These are phyloP conservation scores for Lampris incognitus DNA, from an alignment of 2,113 vertebrate genomes.

Conservation along the genomic window DNA sequence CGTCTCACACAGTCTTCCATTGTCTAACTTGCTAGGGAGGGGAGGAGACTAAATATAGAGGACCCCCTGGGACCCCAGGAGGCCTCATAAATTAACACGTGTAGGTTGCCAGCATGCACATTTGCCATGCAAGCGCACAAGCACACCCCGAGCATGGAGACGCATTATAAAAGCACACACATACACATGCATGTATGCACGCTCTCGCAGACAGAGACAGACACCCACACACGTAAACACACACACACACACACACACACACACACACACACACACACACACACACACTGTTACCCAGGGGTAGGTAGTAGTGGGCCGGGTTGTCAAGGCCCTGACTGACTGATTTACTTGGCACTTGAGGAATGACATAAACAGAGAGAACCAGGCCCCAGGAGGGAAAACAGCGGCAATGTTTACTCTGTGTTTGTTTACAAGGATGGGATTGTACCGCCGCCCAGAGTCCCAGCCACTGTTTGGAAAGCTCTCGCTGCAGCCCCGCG, in stretches of 20 bases:
- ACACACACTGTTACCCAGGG: neutral
- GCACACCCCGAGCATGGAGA: neutral
- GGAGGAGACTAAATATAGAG: constrained; percentile 21
- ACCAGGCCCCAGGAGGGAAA: constrained; percentile 66
- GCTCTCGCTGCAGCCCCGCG: constrained; percentile 29
- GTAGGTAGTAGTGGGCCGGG: constrained; percentile 45
- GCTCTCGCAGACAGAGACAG: neutral
- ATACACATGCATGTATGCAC: neutral
- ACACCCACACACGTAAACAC: neutral
- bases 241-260: neutral
- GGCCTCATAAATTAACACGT: constrained; percentile 28
- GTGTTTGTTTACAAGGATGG: constrained; percentile 79
- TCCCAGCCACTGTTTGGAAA: constrained; percentile 22
- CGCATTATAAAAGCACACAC: neutral
- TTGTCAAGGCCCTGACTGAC: constrained; percentile 86
- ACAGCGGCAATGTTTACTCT: constrained; percentile 70
- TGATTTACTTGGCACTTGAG: constrained; percentile 86
- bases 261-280: constrained; percentile 8
- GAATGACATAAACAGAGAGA: constrained; percentile 79
- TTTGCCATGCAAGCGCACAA: neutral
- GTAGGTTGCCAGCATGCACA: neutral
- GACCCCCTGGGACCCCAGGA: constrained; percentile 74
- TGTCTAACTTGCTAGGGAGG: constrained; percentile 82
- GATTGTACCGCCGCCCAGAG: constrained; percentile 56
- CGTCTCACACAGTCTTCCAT: constrained; percentile 89